phyloP scores from a whole-genome alignment of 2,113 vertebrate genomes.

The Sorex araneus region DNA sequence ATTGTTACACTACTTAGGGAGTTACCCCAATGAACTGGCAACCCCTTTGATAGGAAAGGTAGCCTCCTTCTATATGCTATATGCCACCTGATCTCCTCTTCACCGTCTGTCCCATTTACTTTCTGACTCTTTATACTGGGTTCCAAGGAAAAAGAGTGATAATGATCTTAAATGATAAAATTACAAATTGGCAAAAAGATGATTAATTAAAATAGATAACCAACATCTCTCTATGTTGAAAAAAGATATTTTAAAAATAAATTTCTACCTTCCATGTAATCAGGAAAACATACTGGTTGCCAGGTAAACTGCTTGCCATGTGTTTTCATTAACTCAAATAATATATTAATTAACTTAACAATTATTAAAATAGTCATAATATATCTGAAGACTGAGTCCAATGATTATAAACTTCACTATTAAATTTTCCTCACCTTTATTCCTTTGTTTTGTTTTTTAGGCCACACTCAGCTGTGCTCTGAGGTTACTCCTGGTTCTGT shows the following conservation, averaged over 20 bases:
- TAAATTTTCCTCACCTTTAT: no score
- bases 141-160: no score
- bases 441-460: no score
- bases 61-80: not conserved
- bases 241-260: not conserved
- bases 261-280: not conserved
- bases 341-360: not conserved
- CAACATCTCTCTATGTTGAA: not conserved
- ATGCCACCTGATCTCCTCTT: not conserved
- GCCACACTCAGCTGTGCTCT: no score
- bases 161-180: conserved; percentile 24
- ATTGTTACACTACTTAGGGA: not conserved
- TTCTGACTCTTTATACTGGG: no score
- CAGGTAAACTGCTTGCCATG: not conserved
- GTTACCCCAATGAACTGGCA: not conserved
- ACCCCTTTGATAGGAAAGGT: not conserved
- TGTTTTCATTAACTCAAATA: conserved; percentile 32
- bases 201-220: not conserved
- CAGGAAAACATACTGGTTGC: not conserved
- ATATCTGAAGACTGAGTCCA: no score
- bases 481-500: no score
- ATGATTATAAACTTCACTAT: no score
- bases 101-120: not conserved
- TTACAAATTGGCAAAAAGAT: not conserved
- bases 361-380: no score